Conservation (phyloP, 2,797 vertebrate species). For the Chelon labrosus region DNA sequence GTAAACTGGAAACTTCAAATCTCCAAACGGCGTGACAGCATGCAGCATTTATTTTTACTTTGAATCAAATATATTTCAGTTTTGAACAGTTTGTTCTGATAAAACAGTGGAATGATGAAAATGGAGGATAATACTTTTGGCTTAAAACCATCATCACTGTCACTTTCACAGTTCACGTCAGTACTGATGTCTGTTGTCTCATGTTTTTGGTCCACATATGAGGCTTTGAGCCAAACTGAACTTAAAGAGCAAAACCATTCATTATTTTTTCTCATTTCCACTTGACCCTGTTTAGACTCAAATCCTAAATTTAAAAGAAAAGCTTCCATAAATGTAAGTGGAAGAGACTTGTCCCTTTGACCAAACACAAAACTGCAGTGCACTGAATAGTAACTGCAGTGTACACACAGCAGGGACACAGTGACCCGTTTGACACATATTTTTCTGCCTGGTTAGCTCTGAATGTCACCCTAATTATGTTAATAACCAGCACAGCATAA, state of each 20-base stretch:
- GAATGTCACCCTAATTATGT: slow-evolving; percentile 54
- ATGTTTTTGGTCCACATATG: neutral
- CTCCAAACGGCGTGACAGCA: neutral
- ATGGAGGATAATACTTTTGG: no score
- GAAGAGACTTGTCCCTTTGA: neutral
- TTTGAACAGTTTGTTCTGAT: no score
- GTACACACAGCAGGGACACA: slow-evolving; percentile 22
- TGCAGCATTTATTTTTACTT: no score
- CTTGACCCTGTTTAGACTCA: neutral
- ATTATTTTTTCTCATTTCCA: neutral
- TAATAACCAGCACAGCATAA: slow-evolving; percentile 43
- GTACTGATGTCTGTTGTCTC: neutral
- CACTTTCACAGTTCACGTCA: no score
- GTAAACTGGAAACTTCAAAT: neutral
- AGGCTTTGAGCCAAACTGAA: neutral
- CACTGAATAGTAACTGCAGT: neutral
- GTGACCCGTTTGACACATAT: slow-evolving; percentile 46
- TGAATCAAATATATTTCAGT: no score
- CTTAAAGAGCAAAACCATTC: neutral
- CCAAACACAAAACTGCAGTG: slow-evolving; percentile 6
- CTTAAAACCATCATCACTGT: no score
- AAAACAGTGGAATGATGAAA: no score
- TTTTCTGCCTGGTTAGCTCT: slow-evolving; percentile 40
- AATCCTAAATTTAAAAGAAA: neutral
- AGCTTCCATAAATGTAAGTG: neutral